Percentiles rank a stretch among this genome's conserved stretches.
Conservation (phyloP, 2,797 vertebrate genomes). For the Chromobotia macracanthus region DNA sequence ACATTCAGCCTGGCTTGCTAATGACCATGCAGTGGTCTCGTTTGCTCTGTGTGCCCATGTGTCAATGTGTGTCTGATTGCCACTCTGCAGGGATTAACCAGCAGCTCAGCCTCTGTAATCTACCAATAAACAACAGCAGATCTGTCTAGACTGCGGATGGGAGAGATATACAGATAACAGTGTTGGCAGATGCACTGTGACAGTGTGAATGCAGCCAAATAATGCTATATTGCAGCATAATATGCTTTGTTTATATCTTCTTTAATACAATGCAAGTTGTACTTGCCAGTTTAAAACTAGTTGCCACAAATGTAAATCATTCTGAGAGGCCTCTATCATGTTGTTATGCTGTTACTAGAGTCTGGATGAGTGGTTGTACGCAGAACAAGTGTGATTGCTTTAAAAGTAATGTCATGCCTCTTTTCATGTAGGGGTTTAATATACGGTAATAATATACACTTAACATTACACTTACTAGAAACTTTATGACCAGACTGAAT, state of each 20-base stretch:
- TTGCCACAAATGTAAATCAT: not conserved
- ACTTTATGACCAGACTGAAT: not conserved
- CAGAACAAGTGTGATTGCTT: too few species aligned
- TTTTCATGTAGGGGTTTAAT: too few species aligned
- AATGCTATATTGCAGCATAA: not conserved
- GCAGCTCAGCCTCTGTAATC: conserved; percentile 37
- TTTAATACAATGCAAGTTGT: not conserved
- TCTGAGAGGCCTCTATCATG: too few species aligned
- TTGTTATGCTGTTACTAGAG: not conserved
- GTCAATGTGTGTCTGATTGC: conserved; percentile 7
- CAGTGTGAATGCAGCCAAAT: conserved; percentile 1
- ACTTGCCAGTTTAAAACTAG: not conserved
- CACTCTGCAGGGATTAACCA: conserved; percentile 47
- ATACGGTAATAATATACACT: not conserved
- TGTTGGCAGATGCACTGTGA: conserved; percentile 5
- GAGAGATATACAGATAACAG: conserved; percentile 19
- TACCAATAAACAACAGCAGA: conserved; percentile 41
- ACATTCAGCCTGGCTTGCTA: conserved; percentile 37
- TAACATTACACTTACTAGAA: not conserved
- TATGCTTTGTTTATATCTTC: not conserved
- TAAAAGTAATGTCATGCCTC: too few species aligned
- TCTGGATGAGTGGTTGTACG: not conserved
- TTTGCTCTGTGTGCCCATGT: not conserved
- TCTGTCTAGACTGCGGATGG: conserved; percentile 32
- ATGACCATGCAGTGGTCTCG: conserved; percentile 23